Evolutionary conservation across 2,888 invertebrate species (phyloP).

Genomic region (Sussaba pulchella): DNA sequence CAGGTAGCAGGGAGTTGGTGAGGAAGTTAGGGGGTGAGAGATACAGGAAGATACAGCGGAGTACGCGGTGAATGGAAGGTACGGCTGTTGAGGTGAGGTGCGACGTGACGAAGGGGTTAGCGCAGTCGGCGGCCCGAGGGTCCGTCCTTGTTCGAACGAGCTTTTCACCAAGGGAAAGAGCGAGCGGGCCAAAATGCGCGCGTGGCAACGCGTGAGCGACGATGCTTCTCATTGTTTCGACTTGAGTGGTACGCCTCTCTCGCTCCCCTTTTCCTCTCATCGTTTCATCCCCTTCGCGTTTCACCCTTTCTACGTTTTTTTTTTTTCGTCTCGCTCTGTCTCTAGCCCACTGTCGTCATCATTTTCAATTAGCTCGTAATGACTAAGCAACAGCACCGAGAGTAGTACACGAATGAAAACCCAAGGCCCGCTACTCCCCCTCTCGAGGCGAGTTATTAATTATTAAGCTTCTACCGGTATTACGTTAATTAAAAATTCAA

Average conservation of each 20-base stretch:
- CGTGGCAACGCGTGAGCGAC: slow-evolving; percentile 65
- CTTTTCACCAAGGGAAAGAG: slow-evolving; percentile 52
- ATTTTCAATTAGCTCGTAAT: slow-evolving; percentile 82
- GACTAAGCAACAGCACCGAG: slow-evolving; percentile 74
- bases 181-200: slow-evolving; percentile 33
- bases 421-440: slow-evolving; percentile 49
- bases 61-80: slow-evolving; percentile 31
- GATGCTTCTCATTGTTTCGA: slow-evolving; percentile 77
- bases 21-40: neutral
- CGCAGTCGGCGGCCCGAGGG: slow-evolving; percentile 61
- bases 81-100: slow-evolving; percentile 57
- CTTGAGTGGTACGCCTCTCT: slow-evolving; percentile 74
- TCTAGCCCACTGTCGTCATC: slow-evolving; percentile 75
- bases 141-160: slow-evolving; percentile 43
- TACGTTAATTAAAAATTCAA: slow-evolving; percentile 80
- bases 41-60: neutral
- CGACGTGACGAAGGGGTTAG: slow-evolving; percentile 60
- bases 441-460: slow-evolving; percentile 77
- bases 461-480: slow-evolving; percentile 78
- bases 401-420: slow-evolving; percentile 57
- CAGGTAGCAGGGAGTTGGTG: no score
- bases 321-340: slow-evolving; percentile 31
- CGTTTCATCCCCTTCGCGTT: slow-evolving; percentile 48
- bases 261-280: slow-evolving; percentile 7
- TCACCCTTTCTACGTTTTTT: slow-evolving; percentile 36